Evolutionary conservation across 2,797 vertebrate species (phyloP).

Genomic region (Arnoldichthys spilopterus): DNA sequence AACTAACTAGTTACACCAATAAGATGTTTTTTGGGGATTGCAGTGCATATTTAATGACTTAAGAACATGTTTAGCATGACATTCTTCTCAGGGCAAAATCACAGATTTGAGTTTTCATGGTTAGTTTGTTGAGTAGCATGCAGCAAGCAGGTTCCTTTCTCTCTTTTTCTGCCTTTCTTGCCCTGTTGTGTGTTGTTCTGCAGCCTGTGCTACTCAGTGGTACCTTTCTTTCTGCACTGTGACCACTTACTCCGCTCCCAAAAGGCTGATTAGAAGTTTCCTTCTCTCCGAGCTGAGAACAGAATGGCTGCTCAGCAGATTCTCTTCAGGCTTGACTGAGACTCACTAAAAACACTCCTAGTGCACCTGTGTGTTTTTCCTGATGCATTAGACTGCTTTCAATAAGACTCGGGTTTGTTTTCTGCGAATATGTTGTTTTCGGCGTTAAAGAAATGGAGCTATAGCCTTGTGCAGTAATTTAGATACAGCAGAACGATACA

Average conservation of each 20-base stretch:
- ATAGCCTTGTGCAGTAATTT: neutral
- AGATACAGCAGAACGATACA: neutral
- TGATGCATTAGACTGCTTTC: neutral
- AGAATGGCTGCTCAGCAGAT: conserved; percentile 45
- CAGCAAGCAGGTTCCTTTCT: neutral
- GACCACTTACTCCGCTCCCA: conserved; percentile 36
- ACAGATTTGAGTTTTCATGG: neutral
- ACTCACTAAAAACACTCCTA: conserved; percentile 31
- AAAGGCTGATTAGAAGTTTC: conserved; percentile 53
- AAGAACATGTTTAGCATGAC: neutral
- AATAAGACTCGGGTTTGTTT: neutral
- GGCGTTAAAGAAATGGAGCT: neutral
- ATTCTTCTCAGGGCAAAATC: neutral
- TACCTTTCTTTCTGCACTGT: conserved; percentile 38
- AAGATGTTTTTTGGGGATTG: too few relatives aligned
- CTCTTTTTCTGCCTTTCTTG: neutral
- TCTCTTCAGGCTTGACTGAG: conserved; percentile 36
- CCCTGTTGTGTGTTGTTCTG: conserved; percentile 31
- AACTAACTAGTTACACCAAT: too few relatives aligned
- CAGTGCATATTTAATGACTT: too few relatives aligned
- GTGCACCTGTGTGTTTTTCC: conserved; percentile 8
- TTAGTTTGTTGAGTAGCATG: neutral
- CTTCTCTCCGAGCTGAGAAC: conserved; percentile 14
- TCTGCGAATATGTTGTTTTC: neutral
- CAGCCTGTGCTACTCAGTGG: conserved; percentile 37